phyloP scores from a whole-genome alignment of 2,888 invertebrate genomes.

The Priocnemis perturbator region DNA sequence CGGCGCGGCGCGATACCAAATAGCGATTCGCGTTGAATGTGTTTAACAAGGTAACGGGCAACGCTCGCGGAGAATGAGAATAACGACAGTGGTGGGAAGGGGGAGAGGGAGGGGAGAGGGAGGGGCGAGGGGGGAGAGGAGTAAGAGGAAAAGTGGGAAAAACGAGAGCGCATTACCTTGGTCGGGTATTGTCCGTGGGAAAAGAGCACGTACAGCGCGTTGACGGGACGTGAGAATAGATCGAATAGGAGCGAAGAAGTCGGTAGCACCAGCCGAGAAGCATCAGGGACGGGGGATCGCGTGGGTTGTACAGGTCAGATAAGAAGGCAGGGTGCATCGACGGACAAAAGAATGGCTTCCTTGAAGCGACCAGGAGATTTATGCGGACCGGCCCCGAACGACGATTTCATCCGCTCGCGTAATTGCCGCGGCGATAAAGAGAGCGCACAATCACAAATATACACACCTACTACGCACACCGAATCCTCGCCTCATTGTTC shows the following conservation, averaged over 20 bases:
- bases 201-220: neutral
- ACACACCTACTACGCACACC: too few species aligned
- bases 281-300: neutral
- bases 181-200: neutral
- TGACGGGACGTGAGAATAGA: neutral
- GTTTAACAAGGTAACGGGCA: too few species aligned
- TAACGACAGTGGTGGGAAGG: too few species aligned
- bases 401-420: conserved; percentile 24
- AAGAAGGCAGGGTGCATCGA: conserved; percentile 23
- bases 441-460: too few species aligned
- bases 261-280: neutral
- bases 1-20: too few species aligned
- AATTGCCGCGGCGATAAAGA: conserved; percentile 9
- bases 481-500: too few species aligned
- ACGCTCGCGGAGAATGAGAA: too few species aligned
- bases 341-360: conserved; percentile 27
- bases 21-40: too few species aligned
- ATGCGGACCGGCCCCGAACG: conserved; percentile 25
- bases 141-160: neutral
- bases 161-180: neutral
- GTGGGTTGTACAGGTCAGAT: conserved; percentile 17
- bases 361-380: conserved; percentile 38
- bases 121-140: too few species aligned
- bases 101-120: too few species aligned
- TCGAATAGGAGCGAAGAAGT: neutral